Evolutionary conservation across 1,140 invertebrate species (phyloP).

Genomic region (Drosophila saltans): DNA sequence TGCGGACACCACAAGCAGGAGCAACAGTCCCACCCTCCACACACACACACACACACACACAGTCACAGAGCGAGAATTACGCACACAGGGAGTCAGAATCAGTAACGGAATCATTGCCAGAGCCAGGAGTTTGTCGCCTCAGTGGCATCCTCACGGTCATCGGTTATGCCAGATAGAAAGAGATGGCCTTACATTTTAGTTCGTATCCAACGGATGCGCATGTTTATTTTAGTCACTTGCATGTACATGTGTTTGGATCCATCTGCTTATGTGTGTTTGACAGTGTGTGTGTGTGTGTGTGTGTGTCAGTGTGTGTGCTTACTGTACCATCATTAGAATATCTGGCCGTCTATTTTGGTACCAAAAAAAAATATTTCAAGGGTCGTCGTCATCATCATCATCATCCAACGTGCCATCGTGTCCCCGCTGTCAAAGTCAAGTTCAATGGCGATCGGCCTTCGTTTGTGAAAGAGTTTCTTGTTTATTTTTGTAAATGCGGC

Average conservation of each 20-base stretch:
- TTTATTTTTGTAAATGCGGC: too few relatives aligned
- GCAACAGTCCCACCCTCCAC: conserved; percentile 34
- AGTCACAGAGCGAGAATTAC: conserved; percentile 1
- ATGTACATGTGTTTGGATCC: conserved; percentile 16
- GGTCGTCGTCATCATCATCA: conserved; percentile 17
- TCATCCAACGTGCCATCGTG: too few relatives aligned
- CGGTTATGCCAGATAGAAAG: conserved; percentile 35
- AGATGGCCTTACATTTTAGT: conserved; percentile 23
- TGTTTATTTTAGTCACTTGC: conserved; percentile 72
- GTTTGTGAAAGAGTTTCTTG: background rate
- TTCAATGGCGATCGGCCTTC: conserved; percentile 62
- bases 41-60: background rate
- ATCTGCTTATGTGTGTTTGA: conserved; percentile 19
- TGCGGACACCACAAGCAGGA: conserved; percentile 66
- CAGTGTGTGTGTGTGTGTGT: conserved; percentile 14
- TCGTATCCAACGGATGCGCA: conserved; percentile 68
- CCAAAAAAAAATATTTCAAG: conserved; percentile 37
- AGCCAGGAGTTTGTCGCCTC: conserved; percentile 57
- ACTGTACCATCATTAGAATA: conserved; percentile 53
- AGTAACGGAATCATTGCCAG: conserved; percentile 1
- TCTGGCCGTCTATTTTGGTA: conserved; percentile 48
- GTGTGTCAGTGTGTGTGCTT: conserved; percentile 44
- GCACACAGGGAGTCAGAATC: conserved; percentile 13
- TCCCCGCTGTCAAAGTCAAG: conserved; percentile 65
- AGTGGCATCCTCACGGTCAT: conserved; percentile 67